Evolutionary conservation across 2,797 vertebrate species (phyloP).

Genomic region (Leptodactylus fallax): DNA sequence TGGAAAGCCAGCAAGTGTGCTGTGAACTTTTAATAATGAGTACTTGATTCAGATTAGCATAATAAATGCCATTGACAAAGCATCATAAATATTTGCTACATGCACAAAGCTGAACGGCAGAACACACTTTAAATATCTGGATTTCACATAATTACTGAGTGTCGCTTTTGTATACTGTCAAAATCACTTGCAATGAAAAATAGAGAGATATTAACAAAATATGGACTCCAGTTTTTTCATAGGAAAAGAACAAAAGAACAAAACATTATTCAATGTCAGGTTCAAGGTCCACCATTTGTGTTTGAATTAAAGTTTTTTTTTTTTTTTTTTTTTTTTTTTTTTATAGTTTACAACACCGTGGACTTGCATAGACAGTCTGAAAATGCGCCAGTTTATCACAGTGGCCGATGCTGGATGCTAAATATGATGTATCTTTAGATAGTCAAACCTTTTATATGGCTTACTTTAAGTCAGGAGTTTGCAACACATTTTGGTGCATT

Average conservation of each 20-base stretch:
- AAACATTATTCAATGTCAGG: neutral
- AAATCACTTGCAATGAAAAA: neutral
- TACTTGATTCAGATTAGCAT: constrained; percentile 19
- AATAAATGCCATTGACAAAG: neutral
- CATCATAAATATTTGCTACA: constrained; percentile 3
- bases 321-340: neutral
- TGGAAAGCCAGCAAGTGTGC: neutral
- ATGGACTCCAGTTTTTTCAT: neutral
- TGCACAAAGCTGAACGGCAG: neutral
- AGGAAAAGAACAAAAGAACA: neutral
- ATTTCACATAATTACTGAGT: neutral
- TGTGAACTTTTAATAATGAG: constrained; percentile 22
- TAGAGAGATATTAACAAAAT: neutral
- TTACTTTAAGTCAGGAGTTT: too few species aligned
- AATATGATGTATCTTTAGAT: too few species aligned
- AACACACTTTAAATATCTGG: neutral
- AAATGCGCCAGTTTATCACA: too few species aligned
- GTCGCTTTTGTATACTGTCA: neutral
- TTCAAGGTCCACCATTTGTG: neutral
- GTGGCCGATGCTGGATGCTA: too few species aligned
- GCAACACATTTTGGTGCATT: too few species aligned
- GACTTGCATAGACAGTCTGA: neutral
- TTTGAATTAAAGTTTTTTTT: neutral
- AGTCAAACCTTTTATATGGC: too few species aligned
- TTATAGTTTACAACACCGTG: neutral